Conservation (phyloP, 1,140 invertebrate species). For the Apis florea region DNA sequence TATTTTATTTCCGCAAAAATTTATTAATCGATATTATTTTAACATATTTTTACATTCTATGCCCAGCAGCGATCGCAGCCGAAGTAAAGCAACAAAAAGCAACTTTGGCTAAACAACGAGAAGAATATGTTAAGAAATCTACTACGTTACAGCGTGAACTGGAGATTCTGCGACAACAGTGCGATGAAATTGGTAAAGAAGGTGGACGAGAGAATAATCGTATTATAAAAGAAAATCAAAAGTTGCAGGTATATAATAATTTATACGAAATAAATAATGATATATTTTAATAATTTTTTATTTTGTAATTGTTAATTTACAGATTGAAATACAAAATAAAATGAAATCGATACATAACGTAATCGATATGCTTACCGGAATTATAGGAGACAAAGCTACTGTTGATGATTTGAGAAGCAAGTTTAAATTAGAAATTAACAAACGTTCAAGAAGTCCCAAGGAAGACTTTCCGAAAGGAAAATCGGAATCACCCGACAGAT, state of each 20-base stretch:
- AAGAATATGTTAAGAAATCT: conserved; percentile 88
- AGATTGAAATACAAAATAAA: conserved; percentile 91
- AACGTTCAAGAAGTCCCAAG: conserved; percentile 74
- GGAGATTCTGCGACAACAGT: conserved; percentile 88
- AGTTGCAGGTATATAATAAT: conserved; percentile 85
- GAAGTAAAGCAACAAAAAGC: conserved; percentile 90
- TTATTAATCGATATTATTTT: neutral
- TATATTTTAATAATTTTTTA: neutral
- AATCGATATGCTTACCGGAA: conserved; percentile 90
- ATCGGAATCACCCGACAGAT: conserved; percentile 72
- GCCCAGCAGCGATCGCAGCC: conserved; percentile 85
- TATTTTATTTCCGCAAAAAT: neutral
- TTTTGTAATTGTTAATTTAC: conserved; percentile 59
- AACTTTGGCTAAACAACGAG: conserved; percentile 87
- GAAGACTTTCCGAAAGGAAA: conserved; percentile 75
- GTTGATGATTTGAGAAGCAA: conserved; percentile 77
- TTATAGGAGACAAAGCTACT: conserved; percentile 86
- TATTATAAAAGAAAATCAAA: conserved; percentile 89
- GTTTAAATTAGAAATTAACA: conserved; percentile 72
- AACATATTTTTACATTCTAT: conserved; percentile 33
- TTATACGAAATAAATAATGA: neutral
- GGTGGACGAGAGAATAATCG: conserved; percentile 84
- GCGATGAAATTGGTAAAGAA: conserved; percentile 86
- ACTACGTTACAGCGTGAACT: conserved; percentile 86
- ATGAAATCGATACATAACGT: conserved; percentile 91